A percentile compares a stretch with the other conserved stretches of the same genome.
These are phyloP conservation scores for Brachymystax lenok DNA, from an alignment of 2,797 vertebrate genomes.

Conservation along the genomic window DNA sequence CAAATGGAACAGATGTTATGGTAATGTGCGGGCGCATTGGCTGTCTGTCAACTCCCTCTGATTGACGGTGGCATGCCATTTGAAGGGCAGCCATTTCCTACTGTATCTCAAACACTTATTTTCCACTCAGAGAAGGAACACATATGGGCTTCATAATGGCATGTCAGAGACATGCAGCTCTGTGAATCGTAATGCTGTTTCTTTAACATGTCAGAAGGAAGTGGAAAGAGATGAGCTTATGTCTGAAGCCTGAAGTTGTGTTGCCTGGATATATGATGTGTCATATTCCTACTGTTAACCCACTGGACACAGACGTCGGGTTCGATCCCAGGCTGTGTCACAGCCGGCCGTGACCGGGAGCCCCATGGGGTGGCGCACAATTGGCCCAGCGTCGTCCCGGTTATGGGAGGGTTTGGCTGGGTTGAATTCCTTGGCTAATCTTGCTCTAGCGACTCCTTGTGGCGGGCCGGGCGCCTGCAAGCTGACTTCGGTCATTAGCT, in stretches of 20 bases:
- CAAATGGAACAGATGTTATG: conserved; percentile 53
- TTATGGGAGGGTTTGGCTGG: too few relatives aligned
- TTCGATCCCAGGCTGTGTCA: too few relatives aligned
- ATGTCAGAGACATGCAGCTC: background rate
- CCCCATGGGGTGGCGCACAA: too few relatives aligned
- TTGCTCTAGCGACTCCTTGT: too few relatives aligned
- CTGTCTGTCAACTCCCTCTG: conserved; percentile 49
- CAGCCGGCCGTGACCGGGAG: too few relatives aligned
- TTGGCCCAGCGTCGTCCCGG: too few relatives aligned
- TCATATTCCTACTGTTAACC: conserved; percentile 8
- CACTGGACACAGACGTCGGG: too few relatives aligned
- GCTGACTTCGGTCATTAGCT: too few relatives aligned
- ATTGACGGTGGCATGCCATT: conserved; percentile 51
- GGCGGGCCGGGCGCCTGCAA: too few relatives aligned
- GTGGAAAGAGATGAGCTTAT: background rate
- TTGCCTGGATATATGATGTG: background rate
- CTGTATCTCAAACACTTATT: conserved; percentile 35
- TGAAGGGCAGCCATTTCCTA: conserved; percentile 25
- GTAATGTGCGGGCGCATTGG: conserved; percentile 35
- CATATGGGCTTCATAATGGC: conserved; percentile 35
- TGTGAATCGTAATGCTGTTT: conserved; percentile 10
- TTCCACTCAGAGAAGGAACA: conserved; percentile 20
- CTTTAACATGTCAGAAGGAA: background rate
- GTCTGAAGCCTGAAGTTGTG: background rate
- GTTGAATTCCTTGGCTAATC: too few relatives aligned